Conservation (phyloP, 2,113 vertebrate species). For the Callorhinus ursinus region DNA sequence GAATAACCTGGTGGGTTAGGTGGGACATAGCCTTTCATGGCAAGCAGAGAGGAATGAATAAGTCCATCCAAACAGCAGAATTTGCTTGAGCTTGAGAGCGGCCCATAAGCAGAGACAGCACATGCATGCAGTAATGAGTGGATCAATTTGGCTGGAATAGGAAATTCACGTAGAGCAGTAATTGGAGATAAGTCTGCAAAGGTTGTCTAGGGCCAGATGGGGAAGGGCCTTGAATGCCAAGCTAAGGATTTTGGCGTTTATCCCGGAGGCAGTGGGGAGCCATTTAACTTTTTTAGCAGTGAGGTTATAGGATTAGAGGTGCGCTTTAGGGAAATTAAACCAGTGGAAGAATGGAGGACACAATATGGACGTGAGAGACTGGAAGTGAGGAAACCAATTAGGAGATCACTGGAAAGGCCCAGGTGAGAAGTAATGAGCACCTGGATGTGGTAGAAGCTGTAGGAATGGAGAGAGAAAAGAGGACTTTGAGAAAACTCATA, state of each 20-base stretch:
- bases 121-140: background rate
- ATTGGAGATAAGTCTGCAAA: constrained; percentile 49
- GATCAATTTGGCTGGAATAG: constrained; percentile 37
- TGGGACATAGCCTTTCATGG: background rate
- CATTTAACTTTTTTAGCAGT: constrained; percentile 66
- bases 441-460: background rate
- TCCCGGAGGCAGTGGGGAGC: constrained; percentile 60
- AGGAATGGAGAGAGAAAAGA: background rate
- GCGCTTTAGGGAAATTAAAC: constrained; percentile 57
- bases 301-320: constrained; percentile 38
- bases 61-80: background rate
- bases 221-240: constrained; percentile 68
- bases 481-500: background rate
- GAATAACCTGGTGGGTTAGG: background rate
- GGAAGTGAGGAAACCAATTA: constrained; percentile 32
- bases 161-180: constrained; percentile 40
- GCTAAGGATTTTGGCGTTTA: constrained; percentile 54
- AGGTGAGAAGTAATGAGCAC: constrained; percentile 33
- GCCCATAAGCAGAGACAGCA: background rate
- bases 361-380: background rate
- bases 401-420: constrained; percentile 28
- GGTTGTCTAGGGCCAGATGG: constrained; percentile 65
- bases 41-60: background rate
- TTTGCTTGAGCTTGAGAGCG: background rate
- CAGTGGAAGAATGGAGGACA: constrained; percentile 20